Base-by-base conservation (phyloP, 2,888 invertebrate species). In the Cartodere bifasciata region DNA sequence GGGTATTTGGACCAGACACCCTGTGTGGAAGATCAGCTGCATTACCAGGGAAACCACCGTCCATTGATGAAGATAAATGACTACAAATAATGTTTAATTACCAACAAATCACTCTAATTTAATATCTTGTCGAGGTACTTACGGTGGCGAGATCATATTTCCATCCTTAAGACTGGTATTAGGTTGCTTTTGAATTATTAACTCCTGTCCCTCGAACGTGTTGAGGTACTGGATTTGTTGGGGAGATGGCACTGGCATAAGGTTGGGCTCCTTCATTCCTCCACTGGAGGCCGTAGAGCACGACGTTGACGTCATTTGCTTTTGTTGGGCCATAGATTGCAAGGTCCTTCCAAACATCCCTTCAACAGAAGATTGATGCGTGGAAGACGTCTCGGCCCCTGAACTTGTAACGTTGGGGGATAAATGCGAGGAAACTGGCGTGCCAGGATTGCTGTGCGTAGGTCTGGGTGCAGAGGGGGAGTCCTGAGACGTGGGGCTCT, bases 151-250 rank as follows among this genome's bases (percentile, higher is more conserved):
- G 59, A 75, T 73, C 49, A 75, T 73, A 43, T 71, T 75, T 52
- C 72, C 72, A 58, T 82, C 84, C 59, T 83, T 82, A 39, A 85
- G 63, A 60, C 86, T 86, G 22, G 86, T 85, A 57, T 92, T 92
- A 28, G 90, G 85, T 63, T 92, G 91, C 60, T 91, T 91, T 57
- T 91, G 91, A 64, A 92, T 92, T 47, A 90, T 91, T 53, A 92
- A 65, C 64, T 92, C 92, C 70, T 92, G 91, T 40, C 90, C 90
- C 70, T 92, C 91, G 60, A 92, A 91, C 48, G 88, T 83, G 68
- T 87, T 90, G 53, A 91, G 75, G 68, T 91, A 92, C 47, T 87
- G 88, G 56, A 92, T 90, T 70, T 90, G 91, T 64, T 91, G 90
- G 34, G 92, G 92, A 42, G 91, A 91, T 43, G 92, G 91, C 49